These are phyloP conservation scores for Formicarius rufipectus DNA, from an alignment of 2,113 vertebrate species.

Conservation along the genomic window DNA sequence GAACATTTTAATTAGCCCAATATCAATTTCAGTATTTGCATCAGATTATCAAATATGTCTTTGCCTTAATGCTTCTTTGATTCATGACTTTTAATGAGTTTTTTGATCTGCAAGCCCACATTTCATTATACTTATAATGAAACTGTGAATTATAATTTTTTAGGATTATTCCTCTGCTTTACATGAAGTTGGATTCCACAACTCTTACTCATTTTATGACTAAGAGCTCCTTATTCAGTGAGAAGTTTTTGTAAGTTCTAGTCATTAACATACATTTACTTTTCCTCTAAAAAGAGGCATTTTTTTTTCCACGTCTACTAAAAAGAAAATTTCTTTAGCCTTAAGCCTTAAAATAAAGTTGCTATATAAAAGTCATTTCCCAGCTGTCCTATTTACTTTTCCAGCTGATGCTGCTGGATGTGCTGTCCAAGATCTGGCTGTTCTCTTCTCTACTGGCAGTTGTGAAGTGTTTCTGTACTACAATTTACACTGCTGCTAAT, in stretches of 20 bases:
- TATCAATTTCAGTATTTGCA: neutral
- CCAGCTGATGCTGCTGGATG: neutral
- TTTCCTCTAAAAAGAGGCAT: neutral
- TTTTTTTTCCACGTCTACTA: neutral
- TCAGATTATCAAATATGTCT: neutral
- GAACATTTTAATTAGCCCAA: neutral
- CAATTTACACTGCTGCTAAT: neutral
- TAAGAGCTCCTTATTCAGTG: neutral
- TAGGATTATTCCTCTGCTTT: neutral
- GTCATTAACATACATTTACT: neutral
- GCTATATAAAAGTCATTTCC: neutral
- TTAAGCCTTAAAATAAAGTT: neutral
- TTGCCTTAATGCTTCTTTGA: conserved; percentile 6
- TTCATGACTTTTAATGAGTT: neutral
- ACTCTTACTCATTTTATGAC: neutral
- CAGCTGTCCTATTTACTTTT: neutral
- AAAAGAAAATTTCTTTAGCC: neutral
- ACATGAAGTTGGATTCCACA: neutral
- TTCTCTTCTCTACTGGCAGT: neutral
- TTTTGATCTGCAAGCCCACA: conserved; percentile 2
- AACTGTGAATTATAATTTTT: neutral
- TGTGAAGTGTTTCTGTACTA: neutral
- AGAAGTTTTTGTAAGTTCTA: neutral
- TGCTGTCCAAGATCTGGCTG: neutral
- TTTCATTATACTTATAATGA: neutral